Conservation (phyloP, 2,797 vertebrate species). For the Enoplosus armatus region DNA sequence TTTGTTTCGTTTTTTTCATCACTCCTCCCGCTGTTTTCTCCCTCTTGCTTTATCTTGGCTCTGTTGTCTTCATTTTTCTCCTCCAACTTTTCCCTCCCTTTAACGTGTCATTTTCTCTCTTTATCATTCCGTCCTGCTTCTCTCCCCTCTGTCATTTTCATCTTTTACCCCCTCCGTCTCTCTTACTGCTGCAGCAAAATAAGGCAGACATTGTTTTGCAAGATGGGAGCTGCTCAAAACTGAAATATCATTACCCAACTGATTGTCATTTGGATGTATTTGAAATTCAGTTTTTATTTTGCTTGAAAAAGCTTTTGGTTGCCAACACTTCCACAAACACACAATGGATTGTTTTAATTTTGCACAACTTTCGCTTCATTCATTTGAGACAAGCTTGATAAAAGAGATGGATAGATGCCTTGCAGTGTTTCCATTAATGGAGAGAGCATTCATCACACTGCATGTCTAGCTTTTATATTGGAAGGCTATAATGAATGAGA, state of each 20-base stretch:
- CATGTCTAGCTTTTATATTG: slow-evolving; percentile 83
- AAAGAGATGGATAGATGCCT: slow-evolving; percentile 87
- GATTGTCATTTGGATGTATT: slow-evolving; percentile 72
- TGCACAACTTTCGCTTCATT: slow-evolving; percentile 82
- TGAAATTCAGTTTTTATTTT: slow-evolving; percentile 42
- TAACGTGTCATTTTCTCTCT: slow-evolving; percentile 62
- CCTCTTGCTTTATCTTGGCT: slow-evolving; percentile 59
- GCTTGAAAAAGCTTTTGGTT: slow-evolving; percentile 48
- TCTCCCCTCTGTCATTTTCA: slow-evolving; percentile 57
- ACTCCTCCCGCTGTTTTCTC: slow-evolving; percentile 58
- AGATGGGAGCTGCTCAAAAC: slow-evolving; percentile 62
- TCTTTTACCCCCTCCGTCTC: slow-evolving; percentile 46
- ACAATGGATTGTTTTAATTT: slow-evolving; percentile 87
- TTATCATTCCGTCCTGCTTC: slow-evolving; percentile 52
- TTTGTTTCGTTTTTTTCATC: slow-evolving; percentile 44
- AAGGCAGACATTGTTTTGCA: slow-evolving; percentile 66
- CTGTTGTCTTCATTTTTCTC: slow-evolving; percentile 44
- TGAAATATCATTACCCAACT: slow-evolving; percentile 71
- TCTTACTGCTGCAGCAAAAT: slow-evolving; percentile 53
- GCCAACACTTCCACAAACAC: slow-evolving; percentile 60
- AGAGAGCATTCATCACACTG: slow-evolving; percentile 85
- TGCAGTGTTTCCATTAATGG: slow-evolving; percentile 86
- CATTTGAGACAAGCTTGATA: slow-evolving; percentile 85
- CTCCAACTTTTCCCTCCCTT: slow-evolving; percentile 43
- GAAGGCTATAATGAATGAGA: slow-evolving; percentile 83